Percentiles rank a stretch among this genome's conserved stretches.
phyloP scores from a whole-genome alignment of 2,888 invertebrate genomes.

The Stenurella melanura region DNA sequence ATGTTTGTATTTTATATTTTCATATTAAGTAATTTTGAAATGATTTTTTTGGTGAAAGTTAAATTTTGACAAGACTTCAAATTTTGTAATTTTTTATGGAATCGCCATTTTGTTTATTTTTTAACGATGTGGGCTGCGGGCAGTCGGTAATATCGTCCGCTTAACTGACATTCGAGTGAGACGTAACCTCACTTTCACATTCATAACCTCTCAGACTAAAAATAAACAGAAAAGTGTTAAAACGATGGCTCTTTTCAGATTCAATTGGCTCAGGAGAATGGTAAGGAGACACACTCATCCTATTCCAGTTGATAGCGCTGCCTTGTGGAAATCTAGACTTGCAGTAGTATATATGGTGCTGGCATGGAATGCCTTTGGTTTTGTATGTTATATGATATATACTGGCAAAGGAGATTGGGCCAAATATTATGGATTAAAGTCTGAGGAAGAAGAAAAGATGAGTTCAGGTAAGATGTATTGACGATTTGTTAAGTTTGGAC shows the following conservation, averaged over 20 bases:
- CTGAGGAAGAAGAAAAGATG: constrained; percentile 76
- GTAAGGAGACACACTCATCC: constrained; percentile 74
- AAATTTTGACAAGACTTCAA: constrained; percentile 56
- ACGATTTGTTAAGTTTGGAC: not conserved
- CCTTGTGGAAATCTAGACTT: constrained; percentile 78
- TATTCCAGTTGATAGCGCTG: constrained; percentile 75
- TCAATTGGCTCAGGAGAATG: constrained; percentile 75
- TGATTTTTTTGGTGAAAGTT: constrained; percentile 45
- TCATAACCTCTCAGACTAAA: not conserved
- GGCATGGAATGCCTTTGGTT: constrained; percentile 84
- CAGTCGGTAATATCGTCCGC: constrained; percentile 23
- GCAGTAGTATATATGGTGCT: constrained; percentile 79
- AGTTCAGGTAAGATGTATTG: constrained; percentile 75
- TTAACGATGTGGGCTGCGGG: constrained; percentile 32
- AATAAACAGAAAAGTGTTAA: not conserved
- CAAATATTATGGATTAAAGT: constrained; percentile 78
- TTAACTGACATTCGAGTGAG: not conserved
- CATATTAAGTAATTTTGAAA: constrained; percentile 51
- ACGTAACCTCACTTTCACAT: constrained; percentile 31
- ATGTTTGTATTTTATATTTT: constrained; percentile 46
- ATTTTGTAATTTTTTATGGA: constrained; percentile 50
- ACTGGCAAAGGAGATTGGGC: constrained; percentile 82
- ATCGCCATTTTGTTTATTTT: constrained; percentile 52
- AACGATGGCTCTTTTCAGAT: constrained; percentile 72
- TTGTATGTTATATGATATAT: constrained; percentile 77